phyloP scores from a whole-genome alignment of 1,140 invertebrate species.

The Glossosoma conforme region DNA sequence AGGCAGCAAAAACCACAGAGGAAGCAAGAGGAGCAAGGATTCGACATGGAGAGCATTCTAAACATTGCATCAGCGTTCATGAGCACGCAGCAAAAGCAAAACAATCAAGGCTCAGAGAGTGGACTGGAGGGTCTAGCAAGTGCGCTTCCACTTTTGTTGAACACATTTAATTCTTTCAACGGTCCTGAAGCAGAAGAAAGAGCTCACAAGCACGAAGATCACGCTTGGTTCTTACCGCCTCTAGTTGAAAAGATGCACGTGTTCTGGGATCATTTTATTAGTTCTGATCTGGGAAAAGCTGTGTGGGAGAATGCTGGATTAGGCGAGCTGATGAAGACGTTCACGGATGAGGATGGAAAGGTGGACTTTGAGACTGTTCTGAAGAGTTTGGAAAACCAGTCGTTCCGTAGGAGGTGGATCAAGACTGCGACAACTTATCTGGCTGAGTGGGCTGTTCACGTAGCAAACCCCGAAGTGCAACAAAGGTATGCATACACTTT shows the following conservation, averaged over 20 bases:
- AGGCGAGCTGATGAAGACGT: constrained; percentile 53
- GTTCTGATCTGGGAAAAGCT: constrained; percentile 68
- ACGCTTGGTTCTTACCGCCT: constrained; percentile 66
- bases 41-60: constrained; percentile 55
- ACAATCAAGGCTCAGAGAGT: constrained; percentile 11
- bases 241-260: constrained; percentile 67
- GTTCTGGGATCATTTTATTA: constrained; percentile 73
- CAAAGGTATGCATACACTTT: constrained; percentile 52
- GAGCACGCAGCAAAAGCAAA: constrained; percentile 37
- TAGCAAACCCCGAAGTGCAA: constrained; percentile 70
- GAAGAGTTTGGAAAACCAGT: constrained; percentile 71
- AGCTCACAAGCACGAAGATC: constrained; percentile 63
- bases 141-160: constrained; percentile 61
- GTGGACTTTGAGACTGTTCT: constrained; percentile 67
- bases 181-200: constrained; percentile 49
- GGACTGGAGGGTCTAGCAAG: constrained; percentile 53
- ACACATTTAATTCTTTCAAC: constrained; percentile 51
- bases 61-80: constrained; percentile 58
- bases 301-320: constrained; percentile 68
- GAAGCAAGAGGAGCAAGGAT: constrained; percentile 29
- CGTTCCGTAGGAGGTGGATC: constrained; percentile 72
- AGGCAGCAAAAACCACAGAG: constrained; percentile 33
- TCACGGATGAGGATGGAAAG: constrained; percentile 60
- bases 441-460: constrained; percentile 65
- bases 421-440: constrained; percentile 66